Percentiles rank a stretch among this genome's conserved stretches.
Conservation (phyloP, 2,113 vertebrate genomes). For the Tetrao urogallus region DNA sequence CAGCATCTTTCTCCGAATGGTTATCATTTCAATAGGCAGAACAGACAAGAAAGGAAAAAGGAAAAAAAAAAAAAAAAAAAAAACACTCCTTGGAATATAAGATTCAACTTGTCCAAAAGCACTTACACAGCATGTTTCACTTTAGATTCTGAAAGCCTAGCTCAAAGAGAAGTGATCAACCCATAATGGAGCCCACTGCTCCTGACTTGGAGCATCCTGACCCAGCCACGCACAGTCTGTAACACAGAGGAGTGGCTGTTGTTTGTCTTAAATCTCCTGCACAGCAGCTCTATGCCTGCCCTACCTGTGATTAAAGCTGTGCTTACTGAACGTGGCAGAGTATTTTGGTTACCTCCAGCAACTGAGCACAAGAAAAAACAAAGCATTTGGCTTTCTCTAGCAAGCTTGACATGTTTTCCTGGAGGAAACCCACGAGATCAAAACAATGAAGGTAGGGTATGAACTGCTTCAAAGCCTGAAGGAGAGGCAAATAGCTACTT, state of each 20-base stretch:
- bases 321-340: not conserved
- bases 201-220: not conserved
- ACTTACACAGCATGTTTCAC: not conserved
- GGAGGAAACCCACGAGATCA: not conserved
- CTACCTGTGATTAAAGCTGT: not conserved
- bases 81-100: not conserved
- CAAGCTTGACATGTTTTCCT: slow-evolving; percentile 18
- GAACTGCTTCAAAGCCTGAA: slow-evolving; percentile 16
- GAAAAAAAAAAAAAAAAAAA: not conserved
- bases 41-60: not conserved
- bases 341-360: slow-evolving; percentile 27
- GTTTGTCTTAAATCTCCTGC: not conserved
- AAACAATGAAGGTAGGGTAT: not conserved
- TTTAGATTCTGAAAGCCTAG: not conserved
- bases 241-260: not conserved
- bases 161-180: not conserved
- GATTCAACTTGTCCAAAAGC: not conserved
- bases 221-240: not conserved
- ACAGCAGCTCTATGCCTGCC: not conserved
- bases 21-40: not conserved
- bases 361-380: not conserved
- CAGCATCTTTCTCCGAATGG: not conserved
- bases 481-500: slow-evolving; percentile 30
- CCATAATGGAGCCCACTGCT: not conserved
- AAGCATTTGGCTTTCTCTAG: not conserved